These are phyloP conservation scores for Bombylius discolor DNA, from an alignment of 2,888 invertebrate genomes.

Conservation along the genomic window DNA sequence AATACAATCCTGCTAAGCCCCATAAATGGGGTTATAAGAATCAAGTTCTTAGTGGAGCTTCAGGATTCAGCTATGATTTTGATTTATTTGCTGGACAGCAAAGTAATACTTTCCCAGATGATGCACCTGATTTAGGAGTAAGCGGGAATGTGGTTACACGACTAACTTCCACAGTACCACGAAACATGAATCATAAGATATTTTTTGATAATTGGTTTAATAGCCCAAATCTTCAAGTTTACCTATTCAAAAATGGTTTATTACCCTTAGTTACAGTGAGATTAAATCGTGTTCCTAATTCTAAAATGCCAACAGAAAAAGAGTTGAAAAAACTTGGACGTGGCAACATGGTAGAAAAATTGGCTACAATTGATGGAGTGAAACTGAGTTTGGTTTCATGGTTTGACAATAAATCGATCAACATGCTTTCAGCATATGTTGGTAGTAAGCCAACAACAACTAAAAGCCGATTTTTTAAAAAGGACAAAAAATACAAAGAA, in stretches of 20 bases:
- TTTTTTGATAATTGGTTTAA: slow-evolving; percentile 7
- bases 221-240: slow-evolving; percentile 4
- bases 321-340: too few relatives aligned
- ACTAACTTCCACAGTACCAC: not conserved
- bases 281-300: too few relatives aligned
- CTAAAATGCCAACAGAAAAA: too few relatives aligned
- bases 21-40: slow-evolving; percentile 28
- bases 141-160: not conserved
- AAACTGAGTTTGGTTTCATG: too few relatives aligned
- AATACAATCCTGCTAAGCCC: slow-evolving; percentile 27
- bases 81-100: slow-evolving; percentile 24
- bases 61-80: slow-evolving; percentile 29
- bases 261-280: slow-evolving; percentile 3
- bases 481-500: too few relatives aligned
- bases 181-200: not conserved
- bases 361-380: too few relatives aligned
- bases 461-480: too few relatives aligned
- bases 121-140: slow-evolving; percentile 6
- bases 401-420: too few relatives aligned
- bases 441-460: too few relatives aligned
- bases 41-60: slow-evolving; percentile 27
- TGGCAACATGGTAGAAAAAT: too few relatives aligned
- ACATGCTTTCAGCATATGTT: too few relatives aligned
- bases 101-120: slow-evolving; percentile 16
- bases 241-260: slow-evolving; percentile 4